phyloP scores from a whole-genome alignment of 2,888 invertebrate genomes.

The Parapristionchus giblindavisi region DNA sequence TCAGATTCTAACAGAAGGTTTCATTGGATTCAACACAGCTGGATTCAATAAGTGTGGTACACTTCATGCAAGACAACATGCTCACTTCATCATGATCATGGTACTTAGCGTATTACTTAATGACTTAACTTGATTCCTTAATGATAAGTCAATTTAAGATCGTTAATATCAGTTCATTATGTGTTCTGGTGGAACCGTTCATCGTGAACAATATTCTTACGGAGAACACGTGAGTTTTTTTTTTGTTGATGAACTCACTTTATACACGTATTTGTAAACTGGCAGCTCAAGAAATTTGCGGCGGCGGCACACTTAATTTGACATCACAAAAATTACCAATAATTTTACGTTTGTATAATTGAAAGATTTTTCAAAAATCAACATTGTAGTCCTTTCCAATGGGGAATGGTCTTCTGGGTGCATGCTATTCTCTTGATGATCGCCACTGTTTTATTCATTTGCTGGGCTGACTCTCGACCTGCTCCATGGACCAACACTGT shows the following conservation, averaged over 20 bases:
- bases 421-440: constrained; percentile 47
- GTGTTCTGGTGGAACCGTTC: constrained; percentile 49
- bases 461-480: too few relatives aligned
- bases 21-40: constrained; percentile 51
- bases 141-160: constrained; percentile 45
- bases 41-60: constrained; percentile 55
- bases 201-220: constrained; percentile 47
- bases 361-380: background rate
- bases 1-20: constrained; percentile 49
- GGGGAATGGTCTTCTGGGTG: constrained; percentile 48
- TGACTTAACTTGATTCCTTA: too few relatives aligned
- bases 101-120: too few relatives aligned
- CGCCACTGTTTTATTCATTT: constrained; percentile 45
- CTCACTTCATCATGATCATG: constrained; percentile 50
- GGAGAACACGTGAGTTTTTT: constrained; percentile 44
- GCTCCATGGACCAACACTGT: too few relatives aligned
- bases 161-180: constrained; percentile 49
- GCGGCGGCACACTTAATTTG: too few relatives aligned
- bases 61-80: constrained; percentile 49
- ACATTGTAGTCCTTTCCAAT: constrained; percentile 43
- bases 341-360: background rate
- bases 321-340: background rate
- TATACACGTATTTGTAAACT: background rate
- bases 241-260: background rate
- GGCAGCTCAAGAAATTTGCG: background rate